phyloP scores from a whole-genome alignment of 2,888 invertebrate species.

The Morpho helenor region DNA sequence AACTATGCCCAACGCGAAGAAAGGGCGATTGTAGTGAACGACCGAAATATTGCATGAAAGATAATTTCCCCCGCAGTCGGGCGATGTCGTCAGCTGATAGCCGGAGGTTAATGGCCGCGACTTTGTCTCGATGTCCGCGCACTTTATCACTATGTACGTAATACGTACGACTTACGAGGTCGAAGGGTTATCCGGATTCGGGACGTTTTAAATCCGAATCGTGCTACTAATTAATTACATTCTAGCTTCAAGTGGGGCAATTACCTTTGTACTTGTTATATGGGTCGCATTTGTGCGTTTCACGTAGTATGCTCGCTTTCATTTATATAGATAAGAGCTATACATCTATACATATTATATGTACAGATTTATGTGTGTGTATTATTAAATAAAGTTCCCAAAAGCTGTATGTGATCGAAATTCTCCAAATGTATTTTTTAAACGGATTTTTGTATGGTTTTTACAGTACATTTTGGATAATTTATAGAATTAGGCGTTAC shows the following conservation, averaged over 20 bases:
- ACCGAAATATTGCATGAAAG: conserved; percentile 65
- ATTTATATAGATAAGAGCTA: too few relatives aligned
- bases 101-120: conserved; percentile 65
- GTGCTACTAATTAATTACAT: conserved; percentile 20
- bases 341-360: too few relatives aligned
- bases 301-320: too few relatives aligned
- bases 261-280: conserved; percentile 19
- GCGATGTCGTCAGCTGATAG: conserved; percentile 77
- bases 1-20: conserved; percentile 9
- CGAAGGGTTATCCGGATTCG: conserved; percentile 60
- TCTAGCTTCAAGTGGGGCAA: conserved; percentile 18
- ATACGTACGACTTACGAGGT: conserved; percentile 41
- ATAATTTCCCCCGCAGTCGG: conserved; percentile 62
- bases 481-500: too few relatives aligned
- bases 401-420: too few relatives aligned
- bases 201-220: conserved; percentile 29
- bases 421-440: too few relatives aligned
- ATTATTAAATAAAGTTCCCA: too few relatives aligned
- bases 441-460: too few relatives aligned
- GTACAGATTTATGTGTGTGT: too few relatives aligned
- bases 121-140: conserved; percentile 66
- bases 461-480: too few relatives aligned
- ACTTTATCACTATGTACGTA: conserved; percentile 49
- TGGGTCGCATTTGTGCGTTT: too few relatives aligned
- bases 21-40: conserved; percentile 46